phyloP scores from a whole-genome alignment of 2,888 invertebrate species.

The Iselma pallidipennis region DNA sequence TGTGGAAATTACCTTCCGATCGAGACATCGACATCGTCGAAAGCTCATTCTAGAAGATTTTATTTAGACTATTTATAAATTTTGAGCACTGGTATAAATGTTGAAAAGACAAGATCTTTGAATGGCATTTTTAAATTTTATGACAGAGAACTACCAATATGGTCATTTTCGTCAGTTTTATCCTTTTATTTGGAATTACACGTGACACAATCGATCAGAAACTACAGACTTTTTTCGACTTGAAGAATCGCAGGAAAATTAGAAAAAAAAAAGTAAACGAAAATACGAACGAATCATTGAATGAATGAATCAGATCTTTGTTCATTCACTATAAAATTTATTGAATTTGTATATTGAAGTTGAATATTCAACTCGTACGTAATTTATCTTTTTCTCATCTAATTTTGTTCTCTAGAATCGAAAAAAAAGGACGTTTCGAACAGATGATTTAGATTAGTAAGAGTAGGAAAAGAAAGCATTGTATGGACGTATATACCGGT shows the following conservation, averaged over 20 bases:
- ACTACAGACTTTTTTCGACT: slow-evolving; percentile 12
- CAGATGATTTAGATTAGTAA: not conserved
- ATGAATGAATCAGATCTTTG: not conserved
- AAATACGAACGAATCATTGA: too few species aligned
- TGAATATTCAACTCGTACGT: not conserved
- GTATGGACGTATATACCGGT: not conserved
- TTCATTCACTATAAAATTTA: not conserved
- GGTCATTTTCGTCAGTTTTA: too few species aligned
- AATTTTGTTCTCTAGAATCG: not conserved
- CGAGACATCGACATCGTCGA: slow-evolving; percentile 23
- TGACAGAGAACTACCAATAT: slow-evolving; percentile 6
- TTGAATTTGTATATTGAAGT: not conserved
- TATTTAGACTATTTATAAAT: slow-evolving; percentile 14
- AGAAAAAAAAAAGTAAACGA: too few species aligned
- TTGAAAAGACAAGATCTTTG: slow-evolving; percentile 14
- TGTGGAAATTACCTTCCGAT: slow-evolving; percentile 34
- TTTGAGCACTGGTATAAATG: slow-evolving; percentile 4
- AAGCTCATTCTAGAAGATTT: slow-evolving; percentile 11
- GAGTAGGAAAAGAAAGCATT: not conserved
- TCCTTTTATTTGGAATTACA: too few species aligned
- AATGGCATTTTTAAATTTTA: slow-evolving; percentile 14
- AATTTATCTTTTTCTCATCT: not conserved
- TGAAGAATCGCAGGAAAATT: too few species aligned
- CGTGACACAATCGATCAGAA: too few species aligned
- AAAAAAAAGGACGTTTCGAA: not conserved